phyloP scores from a whole-genome alignment of 2,888 invertebrate species.

The Xestoiulus laeticollis region DNA sequence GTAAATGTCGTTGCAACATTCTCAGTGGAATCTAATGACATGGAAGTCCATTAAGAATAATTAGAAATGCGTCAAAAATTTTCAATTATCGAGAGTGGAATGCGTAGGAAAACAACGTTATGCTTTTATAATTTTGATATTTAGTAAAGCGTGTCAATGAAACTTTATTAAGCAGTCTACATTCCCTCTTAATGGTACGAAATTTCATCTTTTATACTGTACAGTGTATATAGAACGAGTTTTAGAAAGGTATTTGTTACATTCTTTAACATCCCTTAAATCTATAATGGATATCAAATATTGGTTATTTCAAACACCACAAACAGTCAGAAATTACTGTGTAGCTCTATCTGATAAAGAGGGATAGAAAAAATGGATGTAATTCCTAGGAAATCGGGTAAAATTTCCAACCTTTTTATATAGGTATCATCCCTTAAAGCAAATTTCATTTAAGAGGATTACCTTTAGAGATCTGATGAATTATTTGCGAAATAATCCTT shows the following conservation, averaged over 20 bases:
- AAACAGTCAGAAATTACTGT: neutral
- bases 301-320: neutral
- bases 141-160: neutral
- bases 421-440: neutral
- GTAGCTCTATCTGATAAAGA: neutral
- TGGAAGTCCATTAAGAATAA: neutral
- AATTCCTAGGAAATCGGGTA: neutral
- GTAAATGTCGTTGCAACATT: neutral
- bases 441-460: slow-evolving; percentile 24
- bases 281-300: neutral
- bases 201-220: no score
- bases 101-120: neutral
- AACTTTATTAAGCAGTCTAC: neutral
- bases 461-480: neutral
- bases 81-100: slow-evolving; percentile 37
- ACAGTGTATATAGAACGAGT: neutral
- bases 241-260: neutral
- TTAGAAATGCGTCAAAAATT: slow-evolving; percentile 20
- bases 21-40: neutral
- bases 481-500: neutral
- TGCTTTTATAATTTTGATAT: neutral
- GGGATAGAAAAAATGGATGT: neutral
- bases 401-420: neutral
- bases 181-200: no score
- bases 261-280: no score